Percentiles rank a stretch among this genome's conserved stretches.
Evolutionary conservation across 2,113 vertebrate genomes (phyloP).

Genomic region (Stigmatopora nigra): DNA sequence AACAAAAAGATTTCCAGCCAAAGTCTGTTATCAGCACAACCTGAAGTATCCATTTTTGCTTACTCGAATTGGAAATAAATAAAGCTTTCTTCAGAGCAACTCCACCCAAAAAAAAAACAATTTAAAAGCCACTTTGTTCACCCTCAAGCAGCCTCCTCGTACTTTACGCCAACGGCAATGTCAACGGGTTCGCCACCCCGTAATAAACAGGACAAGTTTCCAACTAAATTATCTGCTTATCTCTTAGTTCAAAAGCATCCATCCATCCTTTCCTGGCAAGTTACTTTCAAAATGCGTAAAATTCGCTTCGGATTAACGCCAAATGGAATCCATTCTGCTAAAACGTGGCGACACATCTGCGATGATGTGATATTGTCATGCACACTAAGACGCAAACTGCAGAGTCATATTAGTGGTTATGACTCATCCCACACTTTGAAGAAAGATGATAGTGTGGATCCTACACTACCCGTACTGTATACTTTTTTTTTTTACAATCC

Average conservation of each 20-base stretch:
- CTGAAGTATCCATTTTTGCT: not conserved
- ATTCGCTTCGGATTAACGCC: not conserved
- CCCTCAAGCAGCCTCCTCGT: constrained; percentile 14
- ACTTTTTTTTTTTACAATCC: not conserved
- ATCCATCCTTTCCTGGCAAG: not conserved
- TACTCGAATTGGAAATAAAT: not conserved
- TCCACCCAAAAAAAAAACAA: not conserved
- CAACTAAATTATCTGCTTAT: constrained; percentile 12
- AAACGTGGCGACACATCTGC: constrained; percentile 18
- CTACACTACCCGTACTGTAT: not conserved
- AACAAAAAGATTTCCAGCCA: not conserved
- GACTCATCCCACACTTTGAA: not conserved
- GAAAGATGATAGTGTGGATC: not conserved
- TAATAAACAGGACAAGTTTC: not conserved
- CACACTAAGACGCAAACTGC: not conserved
- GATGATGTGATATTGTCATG: constrained; percentile 5
- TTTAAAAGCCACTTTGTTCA: not conserved
- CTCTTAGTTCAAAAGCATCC: not conserved
- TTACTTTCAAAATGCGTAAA: not conserved
- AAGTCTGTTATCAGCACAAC: not conserved
- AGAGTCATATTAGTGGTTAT: not conserved
- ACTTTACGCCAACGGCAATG: constrained; percentile 17
- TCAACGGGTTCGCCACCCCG: constrained; percentile 1
- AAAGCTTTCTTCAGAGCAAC: not conserved
- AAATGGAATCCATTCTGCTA: constrained; percentile 18